Conservation (phyloP, 2,797 vertebrate genomes). For the Monodelphis domestica region DNA sequence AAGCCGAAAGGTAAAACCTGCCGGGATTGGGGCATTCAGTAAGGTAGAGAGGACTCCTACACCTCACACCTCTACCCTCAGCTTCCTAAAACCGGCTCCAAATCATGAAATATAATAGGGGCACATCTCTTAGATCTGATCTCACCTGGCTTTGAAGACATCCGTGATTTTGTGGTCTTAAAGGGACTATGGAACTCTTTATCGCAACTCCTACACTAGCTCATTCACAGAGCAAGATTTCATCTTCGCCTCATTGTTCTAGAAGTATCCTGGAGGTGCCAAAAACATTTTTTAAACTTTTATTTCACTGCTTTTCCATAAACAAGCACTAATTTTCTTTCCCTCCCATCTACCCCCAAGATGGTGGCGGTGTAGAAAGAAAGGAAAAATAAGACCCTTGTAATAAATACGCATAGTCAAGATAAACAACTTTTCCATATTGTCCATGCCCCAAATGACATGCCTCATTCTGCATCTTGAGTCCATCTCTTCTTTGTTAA, state of each 20-base stretch:
- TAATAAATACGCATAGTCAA: background rate
- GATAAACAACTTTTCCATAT: background rate
- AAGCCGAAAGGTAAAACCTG: background rate
- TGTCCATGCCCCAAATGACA: background rate
- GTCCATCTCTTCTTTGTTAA: background rate
- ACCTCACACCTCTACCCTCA: slow-evolving; percentile 6
- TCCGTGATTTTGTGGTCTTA: background rate
- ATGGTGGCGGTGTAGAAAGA: background rate
- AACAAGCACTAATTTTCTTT: background rate
- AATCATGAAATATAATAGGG: background rate
- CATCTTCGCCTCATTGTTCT: background rate
- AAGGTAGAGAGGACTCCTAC: background rate
- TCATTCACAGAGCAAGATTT: background rate
- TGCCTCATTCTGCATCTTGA: background rate
- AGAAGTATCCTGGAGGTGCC: background rate
- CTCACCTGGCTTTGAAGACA: background rate
- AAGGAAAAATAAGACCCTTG: background rate
- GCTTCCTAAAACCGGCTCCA: background rate
- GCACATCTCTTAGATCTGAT: slow-evolving; percentile 11
- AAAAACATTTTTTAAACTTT: background rate
- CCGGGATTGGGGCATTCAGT: background rate
- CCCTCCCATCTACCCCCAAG: background rate
- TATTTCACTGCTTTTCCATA: background rate
- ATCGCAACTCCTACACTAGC: background rate
- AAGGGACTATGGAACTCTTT: background rate